Conservation (phyloP, 1,140 invertebrate species). For the Drosophila takahashii region DNA sequence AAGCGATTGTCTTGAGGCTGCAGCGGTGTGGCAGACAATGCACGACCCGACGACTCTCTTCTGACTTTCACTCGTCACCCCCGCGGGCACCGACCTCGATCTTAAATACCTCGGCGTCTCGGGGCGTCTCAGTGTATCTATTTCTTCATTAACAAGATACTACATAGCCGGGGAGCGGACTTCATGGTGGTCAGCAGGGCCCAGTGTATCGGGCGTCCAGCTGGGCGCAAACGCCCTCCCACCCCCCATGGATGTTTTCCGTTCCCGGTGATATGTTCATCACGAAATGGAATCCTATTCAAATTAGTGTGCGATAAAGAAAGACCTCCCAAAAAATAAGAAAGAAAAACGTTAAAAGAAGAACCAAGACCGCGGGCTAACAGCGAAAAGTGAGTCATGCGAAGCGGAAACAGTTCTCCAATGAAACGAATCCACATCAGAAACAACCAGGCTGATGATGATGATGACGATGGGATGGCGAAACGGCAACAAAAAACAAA, state of each 20-base stretch:
- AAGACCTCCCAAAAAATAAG: slow-evolving; percentile 45
- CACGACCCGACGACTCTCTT: slow-evolving; percentile 60
- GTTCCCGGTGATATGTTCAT: slow-evolving; percentile 67
- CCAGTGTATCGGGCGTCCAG: slow-evolving; percentile 47
- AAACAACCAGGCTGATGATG: slow-evolving; percentile 27
- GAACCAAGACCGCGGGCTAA: slow-evolving; percentile 18
- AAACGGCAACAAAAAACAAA: slow-evolving; percentile 28
- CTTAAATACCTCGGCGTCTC: slow-evolving; percentile 48
- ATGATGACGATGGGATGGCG: slow-evolving; percentile 38
- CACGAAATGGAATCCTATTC: slow-evolving; percentile 66
- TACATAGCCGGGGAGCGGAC: slow-evolving; percentile 36
- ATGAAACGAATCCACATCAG: slow-evolving; percentile 54
- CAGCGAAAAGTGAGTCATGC: slow-evolving; percentile 68
- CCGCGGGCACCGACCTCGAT: slow-evolving; percentile 60
- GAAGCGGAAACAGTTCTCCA: slow-evolving; percentile 76
- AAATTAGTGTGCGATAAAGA: slow-evolving; percentile 74
- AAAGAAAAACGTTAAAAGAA: neutral
- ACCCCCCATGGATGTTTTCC: slow-evolving; percentile 9
- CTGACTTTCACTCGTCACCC: slow-evolving; percentile 71
- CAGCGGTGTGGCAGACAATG: slow-evolving; percentile 61
- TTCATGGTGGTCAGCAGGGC: slow-evolving; percentile 70
- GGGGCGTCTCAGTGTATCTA: slow-evolving; percentile 45
- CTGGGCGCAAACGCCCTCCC: slow-evolving; percentile 73
- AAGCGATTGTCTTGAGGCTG: slow-evolving; percentile 35
- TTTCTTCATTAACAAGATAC: slow-evolving; percentile 80